Conservation (phyloP, 2,888 invertebrate species). For the Lepidochitona cinerea region DNA sequence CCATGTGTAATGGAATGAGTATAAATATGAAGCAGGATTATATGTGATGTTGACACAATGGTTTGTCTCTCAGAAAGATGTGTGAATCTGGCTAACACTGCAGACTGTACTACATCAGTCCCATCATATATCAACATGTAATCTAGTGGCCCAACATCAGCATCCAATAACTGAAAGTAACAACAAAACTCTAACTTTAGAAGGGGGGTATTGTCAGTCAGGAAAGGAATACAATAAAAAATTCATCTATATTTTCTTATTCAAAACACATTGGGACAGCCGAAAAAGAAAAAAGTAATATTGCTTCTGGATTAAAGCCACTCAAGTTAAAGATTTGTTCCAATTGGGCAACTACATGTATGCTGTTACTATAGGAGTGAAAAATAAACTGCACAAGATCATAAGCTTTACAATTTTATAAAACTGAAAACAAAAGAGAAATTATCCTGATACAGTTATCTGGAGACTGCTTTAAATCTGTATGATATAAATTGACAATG, state of each 20-base stretch:
- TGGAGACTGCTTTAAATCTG: not conserved
- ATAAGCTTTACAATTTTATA: too few species aligned
- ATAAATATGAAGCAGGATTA: constrained; percentile 85
- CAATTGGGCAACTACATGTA: too few species aligned
- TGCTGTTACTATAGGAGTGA: too few species aligned
- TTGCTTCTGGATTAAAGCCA: too few species aligned
- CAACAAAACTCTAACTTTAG: not conserved
- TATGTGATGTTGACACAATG: constrained; percentile 89
- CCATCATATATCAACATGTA: constrained; percentile 93
- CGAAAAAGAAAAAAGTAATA: too few species aligned
- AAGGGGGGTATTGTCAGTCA: too few species aligned
- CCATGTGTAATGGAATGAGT: constrained; percentile 91
- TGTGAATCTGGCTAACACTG: constrained; percentile 85
- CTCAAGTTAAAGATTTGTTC: too few species aligned
- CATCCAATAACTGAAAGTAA: constrained; percentile 62
- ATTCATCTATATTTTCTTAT: too few species aligned
- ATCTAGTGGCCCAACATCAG: constrained; percentile 75
- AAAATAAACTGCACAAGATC: too few species aligned
- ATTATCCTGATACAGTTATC: not conserved
- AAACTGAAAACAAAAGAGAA: not conserved
- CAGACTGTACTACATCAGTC: constrained; percentile 86
- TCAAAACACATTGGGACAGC: too few species aligned
- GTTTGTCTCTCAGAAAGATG: constrained; percentile 80
- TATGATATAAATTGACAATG: too few species aligned
- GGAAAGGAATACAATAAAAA: too few species aligned